phyloP scores from a whole-genome alignment of 2,797 vertebrate genomes.

The Smutsia temminckii region DNA sequence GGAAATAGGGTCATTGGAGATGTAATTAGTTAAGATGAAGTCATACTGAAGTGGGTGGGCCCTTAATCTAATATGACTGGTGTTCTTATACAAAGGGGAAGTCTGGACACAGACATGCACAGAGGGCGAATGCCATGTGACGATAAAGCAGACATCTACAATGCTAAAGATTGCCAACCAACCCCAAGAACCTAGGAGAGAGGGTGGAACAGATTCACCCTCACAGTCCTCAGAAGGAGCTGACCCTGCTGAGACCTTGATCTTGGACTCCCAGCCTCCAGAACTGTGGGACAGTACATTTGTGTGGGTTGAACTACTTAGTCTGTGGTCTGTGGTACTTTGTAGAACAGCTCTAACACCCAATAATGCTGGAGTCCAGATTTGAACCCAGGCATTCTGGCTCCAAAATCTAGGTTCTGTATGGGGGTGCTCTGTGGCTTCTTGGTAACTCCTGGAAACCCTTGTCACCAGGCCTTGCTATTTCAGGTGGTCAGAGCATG shows the following conservation, averaged over 20 bases:
- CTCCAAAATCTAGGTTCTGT: not conserved
- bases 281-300: not conserved
- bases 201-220: no score
- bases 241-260: not conserved
- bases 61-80: not conserved
- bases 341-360: no score
- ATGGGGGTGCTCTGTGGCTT: not conserved
- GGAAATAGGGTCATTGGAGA: not conserved
- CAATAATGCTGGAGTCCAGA: not conserved
- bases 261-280: not conserved
- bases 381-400: not conserved
- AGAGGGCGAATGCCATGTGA: rapidly evolving
- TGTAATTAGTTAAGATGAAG: not conserved
- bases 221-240: not conserved
- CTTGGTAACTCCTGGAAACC: no score
- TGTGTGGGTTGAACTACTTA: not conserved
- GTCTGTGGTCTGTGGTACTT: not conserved
- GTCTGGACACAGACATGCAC: not conserved
- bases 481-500: not conserved
- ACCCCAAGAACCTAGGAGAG: not conserved
- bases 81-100: not conserved
- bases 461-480: rapidly evolving
- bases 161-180: not conserved
- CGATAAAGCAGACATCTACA: not conserved
- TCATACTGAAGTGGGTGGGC: rapidly evolving